Conservation (phyloP, 2,113 vertebrate genomes). For the Chitala chitala region DNA sequence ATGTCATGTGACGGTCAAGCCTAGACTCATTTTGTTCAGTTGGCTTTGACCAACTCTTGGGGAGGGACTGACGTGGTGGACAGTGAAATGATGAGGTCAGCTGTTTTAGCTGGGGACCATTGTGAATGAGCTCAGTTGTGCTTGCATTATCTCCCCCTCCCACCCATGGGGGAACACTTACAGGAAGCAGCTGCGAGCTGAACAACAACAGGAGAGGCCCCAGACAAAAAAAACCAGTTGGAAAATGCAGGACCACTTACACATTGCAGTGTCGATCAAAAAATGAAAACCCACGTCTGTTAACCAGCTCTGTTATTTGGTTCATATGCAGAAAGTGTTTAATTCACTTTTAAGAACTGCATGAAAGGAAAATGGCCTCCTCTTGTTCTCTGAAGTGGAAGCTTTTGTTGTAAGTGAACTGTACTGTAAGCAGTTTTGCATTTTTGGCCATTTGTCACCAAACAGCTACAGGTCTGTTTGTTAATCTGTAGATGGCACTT, state of each 20-base stretch:
- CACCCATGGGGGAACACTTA: slow-evolving; percentile 19
- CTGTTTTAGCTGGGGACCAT: background rate
- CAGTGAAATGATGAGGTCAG: too few relatives aligned
- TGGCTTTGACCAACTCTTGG: too few relatives aligned
- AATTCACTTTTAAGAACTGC: background rate
- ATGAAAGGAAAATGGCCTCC: slow-evolving; percentile 3
- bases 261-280: too few relatives aligned
- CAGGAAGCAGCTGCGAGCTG: slow-evolving; percentile 29
- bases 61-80: too few relatives aligned
- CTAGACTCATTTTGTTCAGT: too few relatives aligned
- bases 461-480: too few relatives aligned
- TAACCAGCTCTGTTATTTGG: too few relatives aligned
- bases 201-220: background rate
- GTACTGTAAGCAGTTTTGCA: background rate
- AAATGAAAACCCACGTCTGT: too few relatives aligned
- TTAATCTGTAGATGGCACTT: too few relatives aligned
- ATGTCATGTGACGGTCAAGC: too few relatives aligned
- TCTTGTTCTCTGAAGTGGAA: background rate
- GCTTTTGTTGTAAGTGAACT: too few relatives aligned
- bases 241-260: slow-evolving; percentile 13
- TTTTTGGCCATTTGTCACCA: background rate
- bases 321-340: too few relatives aligned
- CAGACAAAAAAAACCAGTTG: slow-evolving; percentile 14
- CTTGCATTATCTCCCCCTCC: background rate
- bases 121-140: background rate